phyloP scores from a whole-genome alignment of 53 echinoderm and acorn worm species.

The Zoroaster sp. region DNA sequence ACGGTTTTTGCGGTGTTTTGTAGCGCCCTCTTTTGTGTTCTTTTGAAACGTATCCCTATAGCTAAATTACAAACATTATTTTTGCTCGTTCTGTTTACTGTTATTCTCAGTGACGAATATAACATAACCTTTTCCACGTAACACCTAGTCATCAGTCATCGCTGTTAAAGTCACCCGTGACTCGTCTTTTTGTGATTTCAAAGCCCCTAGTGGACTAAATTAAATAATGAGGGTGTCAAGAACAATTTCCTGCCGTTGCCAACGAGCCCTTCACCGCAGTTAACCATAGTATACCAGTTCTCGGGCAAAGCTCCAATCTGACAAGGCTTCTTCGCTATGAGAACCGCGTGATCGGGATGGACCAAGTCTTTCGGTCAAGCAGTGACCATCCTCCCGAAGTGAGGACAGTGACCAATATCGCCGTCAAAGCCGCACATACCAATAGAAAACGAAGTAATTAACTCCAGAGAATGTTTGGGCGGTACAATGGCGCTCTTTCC shows the following conservation, averaged over 20 bases:
- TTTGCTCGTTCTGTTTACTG: neutral
- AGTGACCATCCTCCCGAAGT: neutral
- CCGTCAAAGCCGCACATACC: no score
- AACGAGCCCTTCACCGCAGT: conserved; percentile 33
- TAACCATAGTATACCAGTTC: neutral
- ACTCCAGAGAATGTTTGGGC: no score
- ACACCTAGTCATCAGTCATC: conserved; percentile 34
- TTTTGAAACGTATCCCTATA: neutral
- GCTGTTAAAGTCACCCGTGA: conserved; percentile 41
- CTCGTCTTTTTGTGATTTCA: conserved; percentile 35
- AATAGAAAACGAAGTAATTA: no score
- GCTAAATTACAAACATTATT: neutral
- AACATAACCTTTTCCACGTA: neutral
- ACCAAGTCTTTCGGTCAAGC: neutral
- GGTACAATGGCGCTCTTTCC: no score
- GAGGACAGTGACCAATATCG: neutral
- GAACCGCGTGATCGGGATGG: neutral
- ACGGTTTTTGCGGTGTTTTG: no score
- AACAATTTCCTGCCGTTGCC: conserved; percentile 48
- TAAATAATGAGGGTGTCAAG: conserved; percentile 38
- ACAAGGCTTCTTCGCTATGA: neutral
- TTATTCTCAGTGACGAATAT: neutral
- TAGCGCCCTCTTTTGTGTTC: neutral
- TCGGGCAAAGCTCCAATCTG: neutral
- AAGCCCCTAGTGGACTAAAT: conserved; percentile 33